A percentile compares a stretch with the other conserved stretches of the same genome.
Conservation (phyloP, 2,113 vertebrate genomes). For the Sapajus apella region DNA sequence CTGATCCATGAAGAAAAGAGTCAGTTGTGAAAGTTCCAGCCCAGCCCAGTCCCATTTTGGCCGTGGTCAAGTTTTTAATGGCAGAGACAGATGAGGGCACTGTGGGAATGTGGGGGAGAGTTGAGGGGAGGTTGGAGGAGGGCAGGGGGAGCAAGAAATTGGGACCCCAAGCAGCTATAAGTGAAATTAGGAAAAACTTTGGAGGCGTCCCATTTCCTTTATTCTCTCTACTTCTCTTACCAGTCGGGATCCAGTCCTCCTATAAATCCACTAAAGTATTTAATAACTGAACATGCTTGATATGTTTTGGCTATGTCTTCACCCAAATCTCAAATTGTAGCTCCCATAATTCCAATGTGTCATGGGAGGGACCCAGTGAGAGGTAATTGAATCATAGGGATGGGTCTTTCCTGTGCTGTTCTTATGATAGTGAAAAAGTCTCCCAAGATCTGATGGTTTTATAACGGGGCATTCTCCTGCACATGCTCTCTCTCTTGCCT, state of each 20-base stretch:
- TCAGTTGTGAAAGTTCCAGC: not conserved
- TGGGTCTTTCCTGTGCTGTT: too few relatives aligned
- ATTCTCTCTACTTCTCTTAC: not conserved
- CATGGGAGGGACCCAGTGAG: too few relatives aligned
- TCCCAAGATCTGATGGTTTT: too few relatives aligned
- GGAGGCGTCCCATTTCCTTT: not conserved
- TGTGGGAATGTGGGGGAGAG: not conserved
- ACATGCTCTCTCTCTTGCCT: too few relatives aligned
- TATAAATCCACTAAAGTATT: not conserved
- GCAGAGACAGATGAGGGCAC: not conserved
- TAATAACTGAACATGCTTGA: not conserved
- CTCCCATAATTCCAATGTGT: too few relatives aligned
- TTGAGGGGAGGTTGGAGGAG: not conserved
- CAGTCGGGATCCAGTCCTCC: not conserved
- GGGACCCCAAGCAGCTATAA: not conserved
- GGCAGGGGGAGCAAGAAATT: not conserved
- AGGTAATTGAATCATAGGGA: too few relatives aligned
- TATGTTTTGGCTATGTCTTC: too few relatives aligned
- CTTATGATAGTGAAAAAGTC: too few relatives aligned
- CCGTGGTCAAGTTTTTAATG: not conserved
- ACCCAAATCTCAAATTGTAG: too few relatives aligned
- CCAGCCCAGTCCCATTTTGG: not conserved
- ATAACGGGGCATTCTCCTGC: too few relatives aligned
- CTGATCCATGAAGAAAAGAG: constrained; percentile 12
- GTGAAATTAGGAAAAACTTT: not conserved